These are phyloP conservation scores for Quiscalus mexicanus DNA, from an alignment of 2,113 vertebrate genomes.

Conservation along the genomic window DNA sequence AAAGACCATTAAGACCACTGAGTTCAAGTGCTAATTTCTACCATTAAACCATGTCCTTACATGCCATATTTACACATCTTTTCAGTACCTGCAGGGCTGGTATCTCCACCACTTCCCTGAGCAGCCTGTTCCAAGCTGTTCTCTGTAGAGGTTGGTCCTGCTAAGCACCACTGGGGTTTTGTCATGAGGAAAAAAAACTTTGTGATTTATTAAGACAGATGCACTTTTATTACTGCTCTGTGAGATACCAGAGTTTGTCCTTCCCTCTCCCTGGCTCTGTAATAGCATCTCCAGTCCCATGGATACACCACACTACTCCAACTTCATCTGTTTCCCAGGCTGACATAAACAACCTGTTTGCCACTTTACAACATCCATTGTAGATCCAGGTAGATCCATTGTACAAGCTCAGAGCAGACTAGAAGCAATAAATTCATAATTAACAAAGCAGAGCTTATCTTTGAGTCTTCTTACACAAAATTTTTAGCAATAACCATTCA, in stretches of 20 bases:
- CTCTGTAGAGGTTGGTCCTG: accelerated
- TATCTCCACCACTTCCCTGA: background rate
- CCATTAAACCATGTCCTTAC: background rate
- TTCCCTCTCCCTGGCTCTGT: background rate
- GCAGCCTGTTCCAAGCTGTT: background rate
- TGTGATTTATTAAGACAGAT: background rate
- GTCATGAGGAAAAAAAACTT: background rate
- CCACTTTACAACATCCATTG: background rate
- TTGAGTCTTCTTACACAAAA: background rate
- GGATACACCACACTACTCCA: background rate
- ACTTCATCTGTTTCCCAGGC: background rate
- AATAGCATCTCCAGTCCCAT: background rate
- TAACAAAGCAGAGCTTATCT: background rate
- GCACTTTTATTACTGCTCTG: background rate
- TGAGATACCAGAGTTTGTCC: accelerated
- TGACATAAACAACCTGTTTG: background rate
- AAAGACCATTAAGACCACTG: background rate
- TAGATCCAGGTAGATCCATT: background rate
- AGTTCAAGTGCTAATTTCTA: background rate
- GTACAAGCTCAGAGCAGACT: background rate
- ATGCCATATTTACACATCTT: too few relatives aligned
- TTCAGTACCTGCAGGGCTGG: background rate
- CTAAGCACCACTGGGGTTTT: background rate
- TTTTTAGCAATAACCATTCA: background rate
- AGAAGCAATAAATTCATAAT: background rate